Evolutionary conservation across 2,888 invertebrate genomes (phyloP), one percentile per base, ranked within the genome.

Genomic region (Ferdinandea cuprea): DNA sequence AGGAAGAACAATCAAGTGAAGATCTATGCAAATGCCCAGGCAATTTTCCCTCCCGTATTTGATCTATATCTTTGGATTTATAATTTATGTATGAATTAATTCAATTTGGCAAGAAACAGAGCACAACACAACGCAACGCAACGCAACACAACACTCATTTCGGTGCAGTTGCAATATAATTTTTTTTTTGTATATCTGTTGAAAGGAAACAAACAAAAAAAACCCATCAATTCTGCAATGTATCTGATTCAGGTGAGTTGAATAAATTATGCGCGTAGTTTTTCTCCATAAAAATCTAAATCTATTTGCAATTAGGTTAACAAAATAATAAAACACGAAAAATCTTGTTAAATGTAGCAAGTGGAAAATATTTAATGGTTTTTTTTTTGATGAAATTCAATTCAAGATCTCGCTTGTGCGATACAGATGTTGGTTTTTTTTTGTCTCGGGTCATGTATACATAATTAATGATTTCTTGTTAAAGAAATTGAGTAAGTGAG

Each of bases 161-260:
- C 5, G n/a, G n/a, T 15, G 46, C 69, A 80, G 40, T 66, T 54
- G 52, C 66, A 68, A 32, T 32, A 50, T 19, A 0, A 8, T 17
- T 30, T 48, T 17, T n/a, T n/a, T n/a, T n/a, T n/a, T n/a, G n/a
- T 9, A 42, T 44, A 8, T 44, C 56, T 30, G 44, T 28, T 21
- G 61, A 46, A 59, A 28, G 17, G 37, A 52, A 19, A 17, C 28
- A 8, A 40, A 21, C 40, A 30, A 30, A 11, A 52, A 42, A 59
- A 28, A 40, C 72, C 44, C 21, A 54, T 54, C 59, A 9, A 17
- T n/a, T n/a, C n/a, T 61, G 58, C 78, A 78, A 83, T 83, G 83
- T 83, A 83, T 83, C 78, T 83, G 66, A 83, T 83, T 78, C 83
- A 83, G 83, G 83, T 83, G 72, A 83, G 83, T 61, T 66, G 83